A percentile compares a stretch with the other conserved stretches of the same genome.
Evolutionary conservation across 2,113 vertebrate genomes (phyloP).

Genomic region (Leucosticte australis): DNA sequence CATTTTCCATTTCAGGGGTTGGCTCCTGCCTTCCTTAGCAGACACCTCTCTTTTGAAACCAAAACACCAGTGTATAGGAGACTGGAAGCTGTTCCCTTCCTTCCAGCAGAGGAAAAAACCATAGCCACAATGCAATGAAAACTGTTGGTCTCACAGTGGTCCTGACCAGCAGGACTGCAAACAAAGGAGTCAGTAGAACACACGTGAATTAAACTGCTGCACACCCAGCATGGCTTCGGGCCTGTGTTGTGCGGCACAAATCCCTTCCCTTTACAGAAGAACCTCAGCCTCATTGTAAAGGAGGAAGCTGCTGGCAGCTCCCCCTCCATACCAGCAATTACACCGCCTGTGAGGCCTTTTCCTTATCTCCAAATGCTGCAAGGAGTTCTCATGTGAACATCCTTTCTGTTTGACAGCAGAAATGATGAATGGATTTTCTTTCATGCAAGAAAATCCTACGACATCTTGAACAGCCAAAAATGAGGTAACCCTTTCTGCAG

Average conservation of each 20-base stretch:
- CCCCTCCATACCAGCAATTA: background rate
- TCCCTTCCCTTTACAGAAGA: background rate
- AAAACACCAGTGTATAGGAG: too few relatives aligned
- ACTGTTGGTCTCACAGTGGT: background rate
- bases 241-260: background rate
- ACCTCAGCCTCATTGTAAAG: background rate
- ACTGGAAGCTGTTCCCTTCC: accelerated
- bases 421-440: background rate
- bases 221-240: background rate
- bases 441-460: background rate
- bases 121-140: accelerated
- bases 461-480: background rate
- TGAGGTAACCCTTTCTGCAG: background rate
- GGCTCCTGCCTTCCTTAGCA: too few relatives aligned
- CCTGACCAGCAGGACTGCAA: background rate
- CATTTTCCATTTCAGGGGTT: too few relatives aligned
- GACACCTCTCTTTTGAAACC: too few relatives aligned
- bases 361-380: background rate
- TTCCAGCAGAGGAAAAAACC: background rate
- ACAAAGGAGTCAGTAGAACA: too few relatives aligned
- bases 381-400: background rate
- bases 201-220: background rate
- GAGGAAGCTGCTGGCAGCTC: background rate
- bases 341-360: background rate
- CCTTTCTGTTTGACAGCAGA: background rate